Evolutionary conservation across 2,888 invertebrate species (phyloP), one percentile per base, ranked within the genome.

Genomic region (Boloria euphrosyne): DNA sequence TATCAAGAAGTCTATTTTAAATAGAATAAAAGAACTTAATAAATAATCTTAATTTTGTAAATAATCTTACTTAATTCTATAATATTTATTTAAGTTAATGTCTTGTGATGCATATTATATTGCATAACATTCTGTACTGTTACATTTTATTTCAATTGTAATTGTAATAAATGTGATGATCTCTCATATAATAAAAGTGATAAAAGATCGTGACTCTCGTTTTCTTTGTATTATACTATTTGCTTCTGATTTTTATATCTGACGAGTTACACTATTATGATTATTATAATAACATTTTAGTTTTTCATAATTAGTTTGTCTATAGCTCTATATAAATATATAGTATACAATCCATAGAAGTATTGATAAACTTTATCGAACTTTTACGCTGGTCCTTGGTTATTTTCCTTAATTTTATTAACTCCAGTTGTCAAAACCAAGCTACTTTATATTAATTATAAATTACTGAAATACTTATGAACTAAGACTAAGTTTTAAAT

Each of bases 181-280:
- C 66, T 66, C 66, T 51, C 55, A 66, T 55, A 61, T 17, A 66
- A 61, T 57, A 61, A 66, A 66, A 16, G 7, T n/a, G 0, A 44
- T 44, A 44, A 55, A 55, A 61, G 43, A 60, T 47, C 18, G 13
- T 38, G 43, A n/a, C 13, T 27, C 43, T 66, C n/a, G 13, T 50
- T 50, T 50, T 50, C 17, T 44, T 53, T n/a, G 6, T 6, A 18
- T 1, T 13, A 3, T 16, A 14, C 13, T 14, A 18, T 55, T 55
- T 7, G 31, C 13, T 44, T 22, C 44, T 13, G 14, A 38, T 18
- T 53, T 10, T 10, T 38, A 38, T 3, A 3, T 38, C 10, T 7
- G 10, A 10, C 7, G 10, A 38, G 7, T 10, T 7, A 10, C 7
- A 31, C 6, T 22, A 2, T 22, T 22, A 22, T 1, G 1, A 31